Evolutionary conservation across 2,888 invertebrate genomes (phyloP).

Genomic region (Drosophila mimetica): DNA sequence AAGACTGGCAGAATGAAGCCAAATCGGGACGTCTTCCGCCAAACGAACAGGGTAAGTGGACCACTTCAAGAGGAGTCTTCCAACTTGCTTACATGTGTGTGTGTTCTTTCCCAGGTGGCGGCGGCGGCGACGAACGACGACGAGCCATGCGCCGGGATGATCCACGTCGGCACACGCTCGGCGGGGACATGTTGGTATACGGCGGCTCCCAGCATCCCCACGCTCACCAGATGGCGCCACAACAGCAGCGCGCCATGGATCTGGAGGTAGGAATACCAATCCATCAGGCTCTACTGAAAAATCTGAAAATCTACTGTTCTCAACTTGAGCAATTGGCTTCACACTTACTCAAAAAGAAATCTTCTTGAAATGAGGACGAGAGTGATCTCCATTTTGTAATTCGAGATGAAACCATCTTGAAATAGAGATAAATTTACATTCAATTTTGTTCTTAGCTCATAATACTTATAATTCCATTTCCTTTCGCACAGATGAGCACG

Average conservation of each 20-base stretch:
- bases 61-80: too few species aligned
- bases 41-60: slow-evolving; percentile 82
- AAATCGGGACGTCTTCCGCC: slow-evolving; percentile 83
- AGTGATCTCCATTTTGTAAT: too few species aligned
- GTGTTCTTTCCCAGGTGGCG: slow-evolving; percentile 46
- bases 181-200: slow-evolving; percentile 90
- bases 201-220: slow-evolving; percentile 84
- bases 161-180: slow-evolving; percentile 92
- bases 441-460: too few species aligned
- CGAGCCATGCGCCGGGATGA: slow-evolving; percentile 89
- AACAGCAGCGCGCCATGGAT: slow-evolving; percentile 88
- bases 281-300: too few species aligned
- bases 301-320: too few species aligned
- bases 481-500: slow-evolving; percentile 83
- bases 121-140: slow-evolving; percentile 78
- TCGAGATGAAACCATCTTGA: too few species aligned
- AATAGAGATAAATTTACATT: too few species aligned
- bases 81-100: background rate
- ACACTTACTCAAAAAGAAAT: too few species aligned
- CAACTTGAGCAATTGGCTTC: too few species aligned
- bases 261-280: slow-evolving; percentile 87
- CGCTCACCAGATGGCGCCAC: slow-evolving; percentile 63
- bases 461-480: too few species aligned
- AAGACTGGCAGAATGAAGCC: slow-evolving; percentile 87
- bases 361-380: too few species aligned